These are phyloP conservation scores for Sylvietta virens DNA, from an alignment of 2,113 vertebrate species.

Conservation along the genomic window DNA sequence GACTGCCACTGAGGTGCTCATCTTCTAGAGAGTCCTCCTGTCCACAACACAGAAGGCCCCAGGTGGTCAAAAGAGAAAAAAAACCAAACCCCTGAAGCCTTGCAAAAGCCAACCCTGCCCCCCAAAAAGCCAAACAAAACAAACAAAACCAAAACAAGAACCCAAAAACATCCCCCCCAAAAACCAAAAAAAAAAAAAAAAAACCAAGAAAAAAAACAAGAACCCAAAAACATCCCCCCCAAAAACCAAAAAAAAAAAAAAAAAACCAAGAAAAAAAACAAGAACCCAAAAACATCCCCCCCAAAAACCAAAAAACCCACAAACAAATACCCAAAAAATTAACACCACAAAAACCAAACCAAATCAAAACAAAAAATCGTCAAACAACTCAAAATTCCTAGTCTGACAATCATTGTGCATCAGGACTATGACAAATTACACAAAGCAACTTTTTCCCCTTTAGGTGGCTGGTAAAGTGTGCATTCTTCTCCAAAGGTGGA, in stretches of 20 bases:
- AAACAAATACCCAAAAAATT: too few relatives aligned
- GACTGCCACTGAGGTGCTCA: not conserved
- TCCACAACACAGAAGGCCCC: not conserved
- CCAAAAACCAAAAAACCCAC: too few relatives aligned
- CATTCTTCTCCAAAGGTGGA: not conserved
- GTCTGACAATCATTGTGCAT: accelerated
- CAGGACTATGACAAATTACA: not conserved
- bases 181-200: not conserved
- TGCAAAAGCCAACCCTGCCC: not conserved
- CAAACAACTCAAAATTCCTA: not conserved
- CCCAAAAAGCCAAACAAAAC: not conserved
- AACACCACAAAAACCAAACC: not conserved
- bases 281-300: too few relatives aligned
- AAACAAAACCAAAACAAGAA: not conserved
- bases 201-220: too few relatives aligned
- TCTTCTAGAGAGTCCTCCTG: not conserved
- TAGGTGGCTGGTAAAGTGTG: not conserved
- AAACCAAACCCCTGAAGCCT: not conserved
- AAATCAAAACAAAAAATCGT: too few relatives aligned
- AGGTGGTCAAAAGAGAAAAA: not conserved
- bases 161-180: too few relatives aligned
- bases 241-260: not conserved
- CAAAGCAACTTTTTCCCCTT: not conserved
- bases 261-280: too few relatives aligned
- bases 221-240: too few relatives aligned